These are phyloP conservation scores for Apamea crenata DNA, from an alignment of 2,888 invertebrate species.

Conservation along the genomic window DNA sequence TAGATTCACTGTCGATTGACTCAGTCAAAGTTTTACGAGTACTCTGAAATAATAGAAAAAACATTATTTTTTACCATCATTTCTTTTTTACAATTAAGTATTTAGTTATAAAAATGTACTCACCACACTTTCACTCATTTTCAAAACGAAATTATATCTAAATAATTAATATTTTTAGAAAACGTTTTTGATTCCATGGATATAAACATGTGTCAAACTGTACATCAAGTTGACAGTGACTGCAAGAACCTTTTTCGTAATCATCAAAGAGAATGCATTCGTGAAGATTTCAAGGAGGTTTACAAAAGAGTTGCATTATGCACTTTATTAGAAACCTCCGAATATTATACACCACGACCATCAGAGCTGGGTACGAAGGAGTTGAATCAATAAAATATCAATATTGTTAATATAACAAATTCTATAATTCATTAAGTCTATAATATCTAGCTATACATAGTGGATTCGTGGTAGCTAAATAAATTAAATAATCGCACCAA, in stretches of 20 bases:
- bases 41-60: conserved; percentile 74
- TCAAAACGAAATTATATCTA: conserved; percentile 59
- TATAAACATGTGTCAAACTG: conserved; percentile 45
- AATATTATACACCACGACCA: neutral
- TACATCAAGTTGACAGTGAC: neutral
- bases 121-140: conserved; percentile 83
- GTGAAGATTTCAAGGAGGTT: neutral
- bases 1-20: conserved; percentile 74
- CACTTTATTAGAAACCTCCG: neutral
- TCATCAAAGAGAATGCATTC: conserved; percentile 3
- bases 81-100: neutral
- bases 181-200: conserved; percentile 44
- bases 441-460: conserved; percentile 78
- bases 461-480: conserved; percentile 72
- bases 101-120: conserved; percentile 55
- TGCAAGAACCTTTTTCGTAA: neutral
- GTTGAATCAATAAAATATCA: conserved; percentile 70
- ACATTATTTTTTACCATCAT: neutral
- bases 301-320: neutral
- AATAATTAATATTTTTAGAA: conserved; percentile 59
- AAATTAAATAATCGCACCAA: conserved; percentile 74
- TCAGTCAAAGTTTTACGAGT: conserved; percentile 77
- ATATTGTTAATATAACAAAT: conserved; percentile 85
- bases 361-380: neutral
- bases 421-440: conserved; percentile 79